Conservation (phyloP, 2,888 invertebrate species). For the Drosophila suboccidentalis region DNA sequence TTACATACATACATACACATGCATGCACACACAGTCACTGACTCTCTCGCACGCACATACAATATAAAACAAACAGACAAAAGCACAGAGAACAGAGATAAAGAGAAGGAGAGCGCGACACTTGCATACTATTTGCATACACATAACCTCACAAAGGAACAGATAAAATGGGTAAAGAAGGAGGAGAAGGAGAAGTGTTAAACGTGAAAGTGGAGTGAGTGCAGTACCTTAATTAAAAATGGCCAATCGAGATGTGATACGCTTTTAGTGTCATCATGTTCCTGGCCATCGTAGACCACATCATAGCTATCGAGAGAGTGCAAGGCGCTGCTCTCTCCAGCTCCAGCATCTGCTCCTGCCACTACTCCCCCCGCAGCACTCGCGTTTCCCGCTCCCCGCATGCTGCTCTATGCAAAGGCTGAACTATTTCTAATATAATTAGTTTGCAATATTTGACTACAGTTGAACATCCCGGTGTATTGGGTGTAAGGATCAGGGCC, state of each 20-base stretch:
- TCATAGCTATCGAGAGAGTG: slow-evolving; percentile 75
- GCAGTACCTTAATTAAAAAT: slow-evolving; percentile 83
- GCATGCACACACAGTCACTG: slow-evolving; percentile 3
- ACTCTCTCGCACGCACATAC: neutral
- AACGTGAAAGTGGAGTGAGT: neutral
- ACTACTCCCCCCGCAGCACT: slow-evolving; percentile 5
- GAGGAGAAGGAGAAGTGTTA: neutral
- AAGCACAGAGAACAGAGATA: slow-evolving; percentile 1
- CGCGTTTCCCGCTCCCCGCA: slow-evolving; percentile 30
- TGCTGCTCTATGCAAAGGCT: slow-evolving; percentile 10
- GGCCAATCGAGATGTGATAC: slow-evolving; percentile 84
- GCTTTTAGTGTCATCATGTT: slow-evolving; percentile 71
- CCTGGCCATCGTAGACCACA: slow-evolving; percentile 68
- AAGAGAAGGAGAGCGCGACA: slow-evolving; percentile 13
- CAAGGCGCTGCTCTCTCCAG: slow-evolving; percentile 37
- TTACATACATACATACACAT: neutral
- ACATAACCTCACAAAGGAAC: slow-evolving; percentile 24
- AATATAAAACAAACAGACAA: neutral
- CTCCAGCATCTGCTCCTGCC: neutral
- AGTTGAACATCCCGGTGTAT: neutral
- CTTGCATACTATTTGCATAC: slow-evolving; percentile 27
- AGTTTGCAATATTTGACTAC: neutral
- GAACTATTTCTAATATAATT: slow-evolving; percentile 3
- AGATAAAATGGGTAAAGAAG: neutral
- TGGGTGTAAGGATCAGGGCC: neutral